phyloP scores from a whole-genome alignment of 1,140 invertebrate species.

The Trachymyrmex septentrionalis region DNA sequence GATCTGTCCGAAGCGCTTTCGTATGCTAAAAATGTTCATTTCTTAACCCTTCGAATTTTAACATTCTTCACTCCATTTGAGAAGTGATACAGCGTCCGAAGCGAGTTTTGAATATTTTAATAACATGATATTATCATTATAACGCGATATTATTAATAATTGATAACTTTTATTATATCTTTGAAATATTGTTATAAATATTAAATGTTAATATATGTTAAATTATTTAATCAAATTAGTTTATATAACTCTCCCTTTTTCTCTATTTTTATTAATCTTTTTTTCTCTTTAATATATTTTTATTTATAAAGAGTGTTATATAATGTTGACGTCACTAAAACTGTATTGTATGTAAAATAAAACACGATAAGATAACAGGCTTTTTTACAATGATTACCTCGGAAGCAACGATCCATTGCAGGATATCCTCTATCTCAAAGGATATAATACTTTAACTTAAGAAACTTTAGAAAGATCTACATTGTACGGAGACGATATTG shows the following conservation, averaged over 20 bases:
- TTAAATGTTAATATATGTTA: background rate
- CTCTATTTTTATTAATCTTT: background rate
- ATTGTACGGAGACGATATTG: slow-evolving; percentile 1
- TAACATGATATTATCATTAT: background rate
- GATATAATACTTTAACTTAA: background rate
- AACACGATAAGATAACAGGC: background rate
- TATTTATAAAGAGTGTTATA: no score
- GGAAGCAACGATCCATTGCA: background rate
- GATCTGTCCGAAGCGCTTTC: background rate
- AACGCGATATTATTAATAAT: background rate
- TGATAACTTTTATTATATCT: background rate
- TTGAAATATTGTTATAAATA: background rate
- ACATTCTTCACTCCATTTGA: background rate
- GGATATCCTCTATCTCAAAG: background rate
- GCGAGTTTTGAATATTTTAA: slow-evolving; percentile 3
- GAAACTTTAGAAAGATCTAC: background rate
- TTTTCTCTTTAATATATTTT: background rate
- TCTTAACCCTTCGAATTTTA: background rate
- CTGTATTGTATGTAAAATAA: background rate
- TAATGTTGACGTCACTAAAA: no score
- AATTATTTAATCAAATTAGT: background rate
- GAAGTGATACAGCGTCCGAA: background rate
- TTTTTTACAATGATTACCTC: background rate
- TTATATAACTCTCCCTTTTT: background rate
- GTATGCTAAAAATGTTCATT: background rate